Evolutionary conservation across 2,888 invertebrate species (phyloP).

Genomic region (Hirtodrosophila confusa): DNA sequence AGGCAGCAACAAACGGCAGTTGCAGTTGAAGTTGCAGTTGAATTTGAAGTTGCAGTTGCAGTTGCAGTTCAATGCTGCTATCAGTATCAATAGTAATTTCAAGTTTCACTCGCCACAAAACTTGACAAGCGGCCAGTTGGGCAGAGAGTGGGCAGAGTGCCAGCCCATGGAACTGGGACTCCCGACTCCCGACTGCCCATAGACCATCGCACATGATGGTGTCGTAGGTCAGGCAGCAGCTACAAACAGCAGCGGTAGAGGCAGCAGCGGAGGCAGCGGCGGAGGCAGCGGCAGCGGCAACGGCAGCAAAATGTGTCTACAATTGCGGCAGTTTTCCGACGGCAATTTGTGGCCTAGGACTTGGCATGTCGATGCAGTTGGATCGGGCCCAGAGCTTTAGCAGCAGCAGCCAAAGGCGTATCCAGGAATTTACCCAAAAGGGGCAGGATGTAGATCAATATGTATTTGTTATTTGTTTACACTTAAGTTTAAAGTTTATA

Average conservation of each 20-base stretch:
- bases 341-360: conserved; percentile 78
- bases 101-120: conserved; percentile 64
- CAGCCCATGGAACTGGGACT: background rate
- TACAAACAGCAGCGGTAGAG: conserved; percentile 15
- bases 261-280: too few species aligned
- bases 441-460: too few species aligned
- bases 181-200: too few species aligned
- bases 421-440: too few species aligned
- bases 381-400: conserved; percentile 18
- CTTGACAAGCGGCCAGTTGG: conserved; percentile 51
- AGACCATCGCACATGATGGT: conserved; percentile 62
- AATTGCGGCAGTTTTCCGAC: conserved; percentile 71
- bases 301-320: conserved; percentile 56
- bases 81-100: conserved; percentile 80
- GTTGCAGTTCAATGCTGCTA: conserved; percentile 59
- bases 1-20: conserved; percentile 18
- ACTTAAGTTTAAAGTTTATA: too few species aligned
- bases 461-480: too few species aligned
- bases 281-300: conserved; percentile 19
- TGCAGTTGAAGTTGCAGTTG: conserved; percentile 6
- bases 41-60: conserved; percentile 26
- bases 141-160: conserved; percentile 11
- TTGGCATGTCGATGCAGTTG: conserved; percentile 45
- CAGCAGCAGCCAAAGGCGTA: conserved; percentile 30
- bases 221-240: conserved; percentile 70